phyloP scores from a whole-genome alignment of 1,140 invertebrate species.

The Solenopsis fugax region DNA sequence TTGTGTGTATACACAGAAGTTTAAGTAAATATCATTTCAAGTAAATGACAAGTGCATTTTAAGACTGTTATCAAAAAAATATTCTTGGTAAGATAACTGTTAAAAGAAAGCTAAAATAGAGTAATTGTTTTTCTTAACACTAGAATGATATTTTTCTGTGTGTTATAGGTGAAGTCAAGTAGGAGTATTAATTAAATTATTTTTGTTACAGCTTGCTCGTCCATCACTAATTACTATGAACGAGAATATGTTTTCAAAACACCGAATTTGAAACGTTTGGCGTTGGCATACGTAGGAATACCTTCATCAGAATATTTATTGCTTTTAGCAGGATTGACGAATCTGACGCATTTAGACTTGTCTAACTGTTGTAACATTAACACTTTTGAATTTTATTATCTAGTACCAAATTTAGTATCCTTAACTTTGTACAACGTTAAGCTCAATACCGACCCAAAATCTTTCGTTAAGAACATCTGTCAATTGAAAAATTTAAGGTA shows the following conservation, averaged over 20 bases:
- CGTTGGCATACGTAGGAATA: constrained; percentile 87
- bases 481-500: constrained; percentile 83
- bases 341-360: constrained; percentile 92
- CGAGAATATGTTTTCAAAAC: constrained; percentile 88
- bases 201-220: constrained; percentile 80
- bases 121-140: too few species aligned
- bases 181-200: background rate
- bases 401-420: constrained; percentile 89
- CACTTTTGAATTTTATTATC: constrained; percentile 81
- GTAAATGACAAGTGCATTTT: too few species aligned
- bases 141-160: too few species aligned
- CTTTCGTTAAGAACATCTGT: constrained; percentile 79
- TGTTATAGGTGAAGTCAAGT: background rate
- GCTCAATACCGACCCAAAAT: constrained; percentile 68
- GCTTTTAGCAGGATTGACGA: constrained; percentile 87
- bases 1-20: too few species aligned
- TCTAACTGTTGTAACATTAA: constrained; percentile 89
- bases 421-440: constrained; percentile 92
- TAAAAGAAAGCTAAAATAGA: too few species aligned
- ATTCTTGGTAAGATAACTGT: too few species aligned
- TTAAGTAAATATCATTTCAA: too few species aligned
- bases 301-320: constrained; percentile 86
- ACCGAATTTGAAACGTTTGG: constrained; percentile 89
- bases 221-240: constrained; percentile 85
- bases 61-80: too few species aligned